These are phyloP conservation scores for Callyntrura sp. DNA, from an alignment of 2,888 invertebrate genomes.

Conservation along the genomic window DNA sequence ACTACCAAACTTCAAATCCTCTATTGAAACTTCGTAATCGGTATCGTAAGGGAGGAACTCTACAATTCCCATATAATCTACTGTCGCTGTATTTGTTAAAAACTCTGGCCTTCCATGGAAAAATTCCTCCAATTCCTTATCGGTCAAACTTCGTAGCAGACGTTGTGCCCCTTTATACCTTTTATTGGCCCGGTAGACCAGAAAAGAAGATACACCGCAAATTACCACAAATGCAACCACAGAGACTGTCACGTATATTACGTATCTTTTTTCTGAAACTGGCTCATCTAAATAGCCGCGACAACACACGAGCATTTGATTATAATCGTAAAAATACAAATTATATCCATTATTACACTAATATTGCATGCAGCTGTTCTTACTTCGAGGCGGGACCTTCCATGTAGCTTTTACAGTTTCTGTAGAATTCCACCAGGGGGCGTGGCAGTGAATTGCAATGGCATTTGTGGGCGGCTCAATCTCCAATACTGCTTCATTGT, in stretches of 20 bases:
- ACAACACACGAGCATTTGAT: background rate
- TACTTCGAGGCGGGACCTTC: too few species aligned
- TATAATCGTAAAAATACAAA: background rate
- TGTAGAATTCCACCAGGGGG: too few species aligned
- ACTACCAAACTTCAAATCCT: constrained; percentile 60
- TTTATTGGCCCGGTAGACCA: background rate
- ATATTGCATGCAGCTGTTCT: too few species aligned
- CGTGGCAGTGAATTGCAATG: too few species aligned
- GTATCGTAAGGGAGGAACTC: constrained; percentile 67
- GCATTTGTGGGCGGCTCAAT: constrained; percentile 48
- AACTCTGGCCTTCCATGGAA: constrained; percentile 69
- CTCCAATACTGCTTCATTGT: background rate
- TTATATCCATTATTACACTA: too few species aligned
- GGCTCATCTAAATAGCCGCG: too few species aligned
- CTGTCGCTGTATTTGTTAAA: background rate
- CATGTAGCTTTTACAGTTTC: constrained; percentile 33
- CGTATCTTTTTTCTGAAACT: constrained; percentile 16
- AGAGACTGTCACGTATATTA: constrained; percentile 23
- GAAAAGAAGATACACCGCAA: background rate
- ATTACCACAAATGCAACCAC: background rate
- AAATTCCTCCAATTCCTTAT: constrained; percentile 72
- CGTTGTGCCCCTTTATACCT: constrained; percentile 48
- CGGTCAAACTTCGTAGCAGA: constrained; percentile 37
- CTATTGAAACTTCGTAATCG: constrained; percentile 49
- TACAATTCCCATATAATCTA: constrained; percentile 15